These are phyloP conservation scores for Charina bottae DNA, from an alignment of 2,113 vertebrate species.

Conservation along the genomic window DNA sequence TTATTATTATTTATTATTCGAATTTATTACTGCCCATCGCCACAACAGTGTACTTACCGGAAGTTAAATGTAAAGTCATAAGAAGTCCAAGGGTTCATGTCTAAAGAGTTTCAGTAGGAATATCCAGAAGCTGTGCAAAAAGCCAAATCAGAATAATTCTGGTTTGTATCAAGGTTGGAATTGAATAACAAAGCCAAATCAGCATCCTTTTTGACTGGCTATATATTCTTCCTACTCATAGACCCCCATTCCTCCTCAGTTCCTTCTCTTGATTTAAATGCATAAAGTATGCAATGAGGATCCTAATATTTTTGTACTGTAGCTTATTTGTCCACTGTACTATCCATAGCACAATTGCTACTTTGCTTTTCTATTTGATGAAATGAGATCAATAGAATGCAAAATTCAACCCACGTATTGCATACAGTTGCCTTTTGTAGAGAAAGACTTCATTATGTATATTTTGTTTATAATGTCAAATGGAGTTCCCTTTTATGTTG, in stretches of 20 bases:
- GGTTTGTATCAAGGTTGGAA: not conserved
- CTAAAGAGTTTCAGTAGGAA: not conserved
- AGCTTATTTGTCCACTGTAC: not conserved
- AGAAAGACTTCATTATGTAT: constrained; percentile 18
- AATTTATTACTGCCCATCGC: too few species aligned
- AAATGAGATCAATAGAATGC: not conserved
- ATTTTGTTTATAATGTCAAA: constrained; percentile 5
- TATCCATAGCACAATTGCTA: not conserved
- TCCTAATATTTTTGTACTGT: not conserved
- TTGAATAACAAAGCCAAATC: too few species aligned
- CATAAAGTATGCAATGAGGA: not conserved
- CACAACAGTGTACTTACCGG: not conserved
- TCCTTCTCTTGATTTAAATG: not conserved
- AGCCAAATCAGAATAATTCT: not conserved
- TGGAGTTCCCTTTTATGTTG: constrained; percentile 12
- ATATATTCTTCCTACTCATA: not conserved
- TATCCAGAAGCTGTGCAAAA: not conserved
- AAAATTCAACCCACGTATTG: constrained; percentile 13
- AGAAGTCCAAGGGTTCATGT: not conserved
- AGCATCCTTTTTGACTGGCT: not conserved
- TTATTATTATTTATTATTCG: too few species aligned
- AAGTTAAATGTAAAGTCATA: not conserved
- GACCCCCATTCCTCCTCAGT: not conserved
- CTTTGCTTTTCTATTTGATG: not conserved
- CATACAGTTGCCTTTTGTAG: not conserved